Percentiles rank a stretch among this genome's conserved stretches.
Conservation (phyloP, 2,797 vertebrate species). For the Cuniculus paca region DNA sequence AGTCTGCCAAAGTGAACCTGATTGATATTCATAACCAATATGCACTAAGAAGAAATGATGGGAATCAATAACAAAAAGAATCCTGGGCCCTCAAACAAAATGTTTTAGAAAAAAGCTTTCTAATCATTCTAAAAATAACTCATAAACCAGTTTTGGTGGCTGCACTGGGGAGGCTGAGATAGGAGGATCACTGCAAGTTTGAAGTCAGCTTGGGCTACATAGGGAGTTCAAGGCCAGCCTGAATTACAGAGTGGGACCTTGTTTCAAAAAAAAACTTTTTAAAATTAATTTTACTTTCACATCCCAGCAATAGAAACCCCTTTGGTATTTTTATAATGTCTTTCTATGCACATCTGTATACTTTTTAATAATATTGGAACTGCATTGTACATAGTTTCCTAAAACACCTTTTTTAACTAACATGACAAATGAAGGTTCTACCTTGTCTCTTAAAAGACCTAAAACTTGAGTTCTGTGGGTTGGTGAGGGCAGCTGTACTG, state of each 20-base stretch:
- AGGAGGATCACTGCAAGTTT: background rate
- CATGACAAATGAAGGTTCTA: background rate
- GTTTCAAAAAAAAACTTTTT: background rate
- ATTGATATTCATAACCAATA: background rate
- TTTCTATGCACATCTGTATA: background rate
- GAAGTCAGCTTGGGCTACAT: background rate
- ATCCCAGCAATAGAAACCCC: background rate
- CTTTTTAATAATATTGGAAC: background rate
- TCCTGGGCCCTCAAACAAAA: slow-evolving; percentile 62
- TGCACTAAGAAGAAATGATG: background rate
- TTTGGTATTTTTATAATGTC: background rate
- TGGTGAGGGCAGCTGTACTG: background rate
- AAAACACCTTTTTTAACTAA: background rate
- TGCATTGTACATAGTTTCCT: background rate
- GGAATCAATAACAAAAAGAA: slow-evolving; percentile 29
- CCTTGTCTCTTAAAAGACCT: background rate
- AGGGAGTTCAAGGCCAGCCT: background rate
- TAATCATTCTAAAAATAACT: slow-evolving; percentile 72
- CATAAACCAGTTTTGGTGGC: background rate
- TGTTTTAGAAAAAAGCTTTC: slow-evolving; percentile 65
- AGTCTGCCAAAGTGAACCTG: background rate
- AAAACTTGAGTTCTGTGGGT: background rate
- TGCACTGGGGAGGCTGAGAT: background rate
- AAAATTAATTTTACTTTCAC: background rate
- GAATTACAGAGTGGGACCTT: background rate